Percentiles rank a stretch among this genome's conserved stretches.
phyloP scores from a whole-genome alignment of 2,113 vertebrate genomes.

The Ictalurus furcatus region DNA sequence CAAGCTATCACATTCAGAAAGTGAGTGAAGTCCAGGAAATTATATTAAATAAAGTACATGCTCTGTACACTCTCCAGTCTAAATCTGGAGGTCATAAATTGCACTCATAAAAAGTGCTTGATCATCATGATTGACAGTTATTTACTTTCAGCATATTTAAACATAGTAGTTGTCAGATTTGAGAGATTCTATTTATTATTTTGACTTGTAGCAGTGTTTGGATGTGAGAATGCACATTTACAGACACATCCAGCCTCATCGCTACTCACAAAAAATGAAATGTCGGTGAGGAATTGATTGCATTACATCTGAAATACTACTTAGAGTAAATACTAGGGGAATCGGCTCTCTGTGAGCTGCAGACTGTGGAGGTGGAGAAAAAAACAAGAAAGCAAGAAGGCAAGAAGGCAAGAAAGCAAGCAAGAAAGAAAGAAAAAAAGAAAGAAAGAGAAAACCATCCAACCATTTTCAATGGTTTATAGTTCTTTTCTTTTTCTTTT shows the following conservation, averaged over 20 bases:
- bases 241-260: not conserved
- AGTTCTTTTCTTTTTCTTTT: not conserved
- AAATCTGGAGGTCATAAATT: not conserved
- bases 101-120: not conserved
- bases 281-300: not conserved
- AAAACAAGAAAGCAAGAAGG: not conserved
- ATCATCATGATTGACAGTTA: not conserved
- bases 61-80: not conserved
- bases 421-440: not conserved
- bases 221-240: not conserved
- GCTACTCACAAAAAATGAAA: too few relatives aligned
- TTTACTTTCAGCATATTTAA: not conserved
- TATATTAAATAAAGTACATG: not conserved
- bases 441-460: not conserved
- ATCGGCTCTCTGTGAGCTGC: conserved; percentile 28
- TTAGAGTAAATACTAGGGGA: conserved; percentile 29
- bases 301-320: conserved; percentile 41
- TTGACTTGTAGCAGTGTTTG: not conserved
- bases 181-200: not conserved
- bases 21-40: not conserved
- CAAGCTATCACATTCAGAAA: not conserved
- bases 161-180: not conserved
- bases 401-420: not conserved
- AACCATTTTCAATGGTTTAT: conserved; percentile 30
- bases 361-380: not conserved